These are phyloP conservation scores for Aleiodes leptofemur DNA, from an alignment of 2,888 invertebrate genomes.

Conservation along the genomic window DNA sequence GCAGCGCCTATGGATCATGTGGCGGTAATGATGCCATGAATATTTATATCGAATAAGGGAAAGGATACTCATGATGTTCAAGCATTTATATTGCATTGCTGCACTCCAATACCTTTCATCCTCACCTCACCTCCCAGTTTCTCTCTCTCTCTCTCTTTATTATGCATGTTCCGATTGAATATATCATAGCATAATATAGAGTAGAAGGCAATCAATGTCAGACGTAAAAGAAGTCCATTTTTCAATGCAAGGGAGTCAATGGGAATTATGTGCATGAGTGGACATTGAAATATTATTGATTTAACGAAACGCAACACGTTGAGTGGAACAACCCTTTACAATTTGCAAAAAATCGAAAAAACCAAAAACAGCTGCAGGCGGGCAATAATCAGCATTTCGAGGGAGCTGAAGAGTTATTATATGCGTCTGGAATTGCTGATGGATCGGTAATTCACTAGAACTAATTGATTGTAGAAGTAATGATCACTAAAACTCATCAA, in stretches of 20 bases:
- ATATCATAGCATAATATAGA: background rate
- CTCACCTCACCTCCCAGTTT: background rate
- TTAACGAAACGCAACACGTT: conserved; percentile 34
- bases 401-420: too few relatives aligned
- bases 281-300: too few relatives aligned
- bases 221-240: conserved; percentile 5
- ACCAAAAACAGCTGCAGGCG: too few relatives aligned
- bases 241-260: background rate
- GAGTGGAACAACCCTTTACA: too few relatives aligned
- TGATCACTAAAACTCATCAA: too few relatives aligned
- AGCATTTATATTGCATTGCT: conserved; percentile 37
- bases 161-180: conserved; percentile 1
- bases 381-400: too few relatives aligned
- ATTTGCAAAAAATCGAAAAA: too few relatives aligned
- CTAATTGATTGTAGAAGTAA: too few relatives aligned
- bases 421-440: too few relatives aligned
- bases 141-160: background rate
- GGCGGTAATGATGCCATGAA: conserved; percentile 71
- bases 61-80: conserved; percentile 57
- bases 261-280: conserved; percentile 5
- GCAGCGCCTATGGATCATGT: conserved; percentile 68
- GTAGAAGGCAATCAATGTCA: background rate
- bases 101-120: conserved; percentile 21
- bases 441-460: too few relatives aligned
- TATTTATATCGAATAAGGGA: conserved; percentile 64